Base-by-base conservation (phyloP, 2,113 vertebrate genomes). In the Aramus guarauna region DNA sequence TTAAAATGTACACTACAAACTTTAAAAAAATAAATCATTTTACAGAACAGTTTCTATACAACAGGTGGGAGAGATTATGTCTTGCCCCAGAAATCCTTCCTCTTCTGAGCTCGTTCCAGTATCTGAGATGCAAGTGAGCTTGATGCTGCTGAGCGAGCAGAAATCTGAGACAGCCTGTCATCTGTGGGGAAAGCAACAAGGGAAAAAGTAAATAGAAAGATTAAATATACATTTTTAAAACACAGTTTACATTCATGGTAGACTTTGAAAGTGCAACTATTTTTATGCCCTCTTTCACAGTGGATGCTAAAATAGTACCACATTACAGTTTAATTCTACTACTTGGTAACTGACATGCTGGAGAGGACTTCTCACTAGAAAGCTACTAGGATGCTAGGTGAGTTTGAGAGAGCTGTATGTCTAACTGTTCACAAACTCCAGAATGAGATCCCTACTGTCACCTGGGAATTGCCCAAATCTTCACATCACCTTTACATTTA, bases 141-240 rank as follows among this genome's bases (percentile, higher is more conserved):
- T 32, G 98, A 99, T 20, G 98, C 98, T 67, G 98, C 98, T 0
- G 99, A 99, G 47, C 98, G 97, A 87, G 98, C 98, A 77, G 99
- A 99, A 81, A 99, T 98, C 96, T 99, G 98, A 59, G 99, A 99
- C 93, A 99, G 94, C 82, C 97, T 98, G 96, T 99, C 99, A 78
- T 98, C 98, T 97, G 97, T 36, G 68, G 72, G 45, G 88, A 93
- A 96, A 78, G 41, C 18, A 82, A 71, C 24, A 88, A 79, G 26
- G 13, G 11, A 68, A 91, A 63, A 83, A 67, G 53, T 43, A 71
- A 83, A 64, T 3, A 82, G 24, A 64, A 78, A 43, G 20, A 75
- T 36, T 41, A 72, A 86, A 87, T 20, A 73, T 0, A 82, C 5
- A 21, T 69, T 81, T 81, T 68, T 71, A 71, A 76, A 95, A 56